A percentile compares a stretch with the other conserved stretches of the same genome.
Conservation (phyloP, 2,113 vertebrate species). For the Petroica traversi region DNA sequence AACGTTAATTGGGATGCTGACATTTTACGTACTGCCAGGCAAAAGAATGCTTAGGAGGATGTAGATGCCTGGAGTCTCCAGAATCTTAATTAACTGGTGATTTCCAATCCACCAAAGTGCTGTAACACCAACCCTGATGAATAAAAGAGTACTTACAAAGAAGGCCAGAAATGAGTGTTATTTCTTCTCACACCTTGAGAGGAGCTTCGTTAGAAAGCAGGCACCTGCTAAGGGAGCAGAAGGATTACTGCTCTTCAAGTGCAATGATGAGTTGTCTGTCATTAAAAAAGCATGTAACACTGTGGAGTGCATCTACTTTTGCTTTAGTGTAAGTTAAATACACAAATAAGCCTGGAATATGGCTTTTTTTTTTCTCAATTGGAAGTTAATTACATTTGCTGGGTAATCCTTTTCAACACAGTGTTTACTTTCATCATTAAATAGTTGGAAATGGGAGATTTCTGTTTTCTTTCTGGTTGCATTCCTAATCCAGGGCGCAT, state of each 20-base stretch:
- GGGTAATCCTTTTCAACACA: neutral
- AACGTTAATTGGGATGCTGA: conserved; percentile 23
- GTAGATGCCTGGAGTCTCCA: neutral
- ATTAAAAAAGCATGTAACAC: neutral
- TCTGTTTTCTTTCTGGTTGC: neutral
- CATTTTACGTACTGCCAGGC: conserved; percentile 9
- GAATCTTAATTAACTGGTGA: conserved; percentile 23
- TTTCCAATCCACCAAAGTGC: neutral
- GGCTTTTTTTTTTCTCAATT: neutral
- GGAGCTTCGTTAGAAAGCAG: neutral
- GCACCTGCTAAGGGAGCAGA: neutral
- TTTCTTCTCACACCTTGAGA: neutral
- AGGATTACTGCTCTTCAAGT: neutral
- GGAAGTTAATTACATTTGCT: neutral
- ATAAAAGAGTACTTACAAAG: neutral
- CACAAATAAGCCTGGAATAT: neutral
- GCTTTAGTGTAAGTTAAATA: neutral
- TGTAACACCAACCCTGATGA: neutral
- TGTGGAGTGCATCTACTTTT: neutral
- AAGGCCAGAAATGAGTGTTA: neutral
- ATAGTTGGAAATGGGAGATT: neutral
- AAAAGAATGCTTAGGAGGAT: conserved; percentile 5
- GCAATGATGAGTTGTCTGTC: neutral
- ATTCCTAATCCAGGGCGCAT: neutral
- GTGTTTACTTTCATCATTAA: neutral